phyloP scores from a whole-genome alignment of 2,888 invertebrate genomes.

The Sarcophaga carnaria region DNA sequence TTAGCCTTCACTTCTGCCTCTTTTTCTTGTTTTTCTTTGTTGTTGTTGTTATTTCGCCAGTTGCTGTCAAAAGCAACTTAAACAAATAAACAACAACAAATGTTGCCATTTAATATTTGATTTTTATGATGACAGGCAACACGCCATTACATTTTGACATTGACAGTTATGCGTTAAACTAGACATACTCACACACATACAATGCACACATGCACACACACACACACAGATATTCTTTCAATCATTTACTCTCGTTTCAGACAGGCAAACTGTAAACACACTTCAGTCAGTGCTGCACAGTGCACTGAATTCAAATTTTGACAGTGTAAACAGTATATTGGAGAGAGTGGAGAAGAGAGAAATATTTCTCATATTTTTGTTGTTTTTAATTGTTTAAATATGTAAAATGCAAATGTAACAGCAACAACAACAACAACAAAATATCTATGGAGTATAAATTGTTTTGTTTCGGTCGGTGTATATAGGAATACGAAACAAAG shows the following conservation, averaged over 20 bases:
- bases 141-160: slow-evolving; percentile 64
- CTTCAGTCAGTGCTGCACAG: too few relatives aligned
- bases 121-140: slow-evolving; percentile 65
- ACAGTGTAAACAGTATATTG: background rate
- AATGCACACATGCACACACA: slow-evolving; percentile 7
- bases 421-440: too few relatives aligned
- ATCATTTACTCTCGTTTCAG: too few relatives aligned
- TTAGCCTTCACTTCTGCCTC: slow-evolving; percentile 9
- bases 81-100: slow-evolving; percentile 39
- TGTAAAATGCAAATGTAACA: slow-evolving; percentile 42
- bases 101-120: slow-evolving; percentile 55
- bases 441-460: too few relatives aligned
- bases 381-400: slow-evolving; percentile 32
- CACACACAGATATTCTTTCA: too few relatives aligned
- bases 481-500: too few relatives aligned
- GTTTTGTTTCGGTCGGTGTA: too few relatives aligned
- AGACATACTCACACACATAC: background rate
- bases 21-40: background rate
- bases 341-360: background rate
- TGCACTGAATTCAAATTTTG: too few relatives aligned
- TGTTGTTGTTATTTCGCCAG: background rate
- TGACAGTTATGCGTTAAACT: slow-evolving; percentile 66
- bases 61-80: slow-evolving; percentile 30
- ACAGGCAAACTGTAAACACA: too few relatives aligned
- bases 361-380: background rate